Conservation (phyloP, 2,797 vertebrate genomes). For the Graptemys geographica region DNA sequence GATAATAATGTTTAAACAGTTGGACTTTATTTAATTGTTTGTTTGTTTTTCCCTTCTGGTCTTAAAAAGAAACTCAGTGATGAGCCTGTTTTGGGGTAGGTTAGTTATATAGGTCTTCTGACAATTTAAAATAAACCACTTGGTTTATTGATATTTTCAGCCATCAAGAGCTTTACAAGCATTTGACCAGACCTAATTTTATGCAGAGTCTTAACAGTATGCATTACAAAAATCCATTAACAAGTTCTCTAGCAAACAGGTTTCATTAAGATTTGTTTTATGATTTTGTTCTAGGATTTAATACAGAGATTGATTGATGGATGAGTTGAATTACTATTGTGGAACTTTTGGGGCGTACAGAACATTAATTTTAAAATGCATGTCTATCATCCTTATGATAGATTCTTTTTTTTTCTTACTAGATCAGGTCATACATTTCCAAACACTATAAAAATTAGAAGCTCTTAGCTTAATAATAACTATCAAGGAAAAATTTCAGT, state of each 20-base stretch:
- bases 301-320: constrained; percentile 36
- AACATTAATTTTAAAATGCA: constrained; percentile 52
- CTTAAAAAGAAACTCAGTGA: neutral
- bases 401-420: neutral
- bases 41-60: rapidly evolving
- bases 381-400: neutral
- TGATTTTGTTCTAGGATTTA: constrained; percentile 27
- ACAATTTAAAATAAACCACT: constrained; percentile 10
- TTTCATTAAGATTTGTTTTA: constrained; percentile 59
- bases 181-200: constrained; percentile 18
- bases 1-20: neutral
- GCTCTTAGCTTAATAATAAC: constrained; percentile 7
- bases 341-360: constrained; percentile 43
- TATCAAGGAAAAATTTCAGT: neutral
- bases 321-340: constrained; percentile 21
- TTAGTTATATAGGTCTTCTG: neutral
- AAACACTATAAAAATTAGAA: neutral
- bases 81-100: neutral
- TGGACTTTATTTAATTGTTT: neutral
- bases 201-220: neutral
- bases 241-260: constrained; percentile 37
- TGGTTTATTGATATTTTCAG: constrained; percentile 31
- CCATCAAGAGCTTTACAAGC: constrained; percentile 36
- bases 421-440: neutral
- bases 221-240: constrained; percentile 58